Base-by-base conservation (phyloP, 2,888 invertebrate species). In the Gastrophysa polygoni region DNA sequence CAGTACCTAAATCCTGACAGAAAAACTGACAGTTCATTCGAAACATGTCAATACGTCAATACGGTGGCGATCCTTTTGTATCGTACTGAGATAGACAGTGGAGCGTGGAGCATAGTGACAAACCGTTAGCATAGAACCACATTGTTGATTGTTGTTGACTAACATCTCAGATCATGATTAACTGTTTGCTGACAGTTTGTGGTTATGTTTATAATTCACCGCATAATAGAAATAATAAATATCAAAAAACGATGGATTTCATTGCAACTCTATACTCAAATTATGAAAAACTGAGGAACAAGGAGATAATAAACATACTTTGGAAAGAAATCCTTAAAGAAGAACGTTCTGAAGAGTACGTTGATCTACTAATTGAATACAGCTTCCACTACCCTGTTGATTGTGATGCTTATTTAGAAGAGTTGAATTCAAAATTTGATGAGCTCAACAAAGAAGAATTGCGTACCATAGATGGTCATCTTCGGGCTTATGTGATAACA, bases 341-440 rank as follows among this genome's bases (percentile, higher is more conserved):
- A 51, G 64, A 67, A 34, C 61, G 61, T 29, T 63, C 48, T 55
- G 58, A 62, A 34, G 55, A 67, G 5, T 47, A 65, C 34, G 20
- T 64, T 3, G 71, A 73, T 20, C 48, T 65, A 17, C 44, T 71
- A 21, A 69, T 71, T 46, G 71, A 71, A 57, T 73, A 71, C 46
- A 71, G 69, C 44, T 70, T 71, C 50, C 71, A 73, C 34, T 68
- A 68, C 57, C 71, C 73, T 32, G 69, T 73, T 21, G 73, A 73
- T 59, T 68, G 69, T 32, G 68, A 70, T 56, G 24, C 59, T 50
- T 73, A 69, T 60, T 59, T 73, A 16, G 64, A 66, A 60, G 66
- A 68, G 17, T 58, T 72, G 18, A 61, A 59, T 55, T 44, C 64
- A 34, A 68, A 69, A 60, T 73, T 67, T 61, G 68, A 71, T 49